Conservation (phyloP, 2,113 vertebrate genomes). For the Anoplopoma fimbria region DNA sequence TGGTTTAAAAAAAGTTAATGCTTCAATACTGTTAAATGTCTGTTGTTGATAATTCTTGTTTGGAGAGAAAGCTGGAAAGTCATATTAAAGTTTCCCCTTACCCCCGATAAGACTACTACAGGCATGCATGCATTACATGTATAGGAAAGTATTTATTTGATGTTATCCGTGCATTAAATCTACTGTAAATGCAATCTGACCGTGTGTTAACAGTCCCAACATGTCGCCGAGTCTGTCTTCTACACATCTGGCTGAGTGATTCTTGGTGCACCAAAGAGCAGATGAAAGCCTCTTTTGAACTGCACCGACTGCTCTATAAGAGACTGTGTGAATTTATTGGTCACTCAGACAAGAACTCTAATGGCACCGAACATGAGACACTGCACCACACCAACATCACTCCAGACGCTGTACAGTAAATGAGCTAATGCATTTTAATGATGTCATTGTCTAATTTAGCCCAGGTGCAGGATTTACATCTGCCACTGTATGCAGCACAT, state of each 20-base stretch:
- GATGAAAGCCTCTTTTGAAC: conserved; percentile 11
- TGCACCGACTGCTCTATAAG: not conserved
- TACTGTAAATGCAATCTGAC: not conserved
- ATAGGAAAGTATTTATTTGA: not conserved
- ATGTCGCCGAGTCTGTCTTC: not conserved
- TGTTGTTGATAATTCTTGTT: not conserved
- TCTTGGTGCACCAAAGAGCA: not conserved
- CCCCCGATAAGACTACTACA: not conserved
- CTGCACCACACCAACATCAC: not conserved
- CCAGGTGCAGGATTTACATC: conserved; percentile 21
- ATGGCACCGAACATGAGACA: conserved; percentile 23
- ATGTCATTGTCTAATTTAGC: not conserved
- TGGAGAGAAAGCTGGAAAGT: not conserved
- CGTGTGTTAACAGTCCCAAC: conserved; percentile 6
- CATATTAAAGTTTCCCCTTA: not conserved
- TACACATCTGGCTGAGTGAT: not conserved
- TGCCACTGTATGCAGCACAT: not conserved
- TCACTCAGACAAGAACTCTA: conserved; percentile 13
- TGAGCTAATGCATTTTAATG: conserved; percentile 10
- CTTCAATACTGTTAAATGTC: not conserved
- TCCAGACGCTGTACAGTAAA: conserved; percentile 17
- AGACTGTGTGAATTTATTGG: conserved; percentile 19
- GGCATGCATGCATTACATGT: not conserved
- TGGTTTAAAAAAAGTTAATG: not conserved
- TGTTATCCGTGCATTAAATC: not conserved